Evolutionary conservation across 2,113 vertebrate genomes (phyloP).

Genomic region (Coracopsis vasa): DNA sequence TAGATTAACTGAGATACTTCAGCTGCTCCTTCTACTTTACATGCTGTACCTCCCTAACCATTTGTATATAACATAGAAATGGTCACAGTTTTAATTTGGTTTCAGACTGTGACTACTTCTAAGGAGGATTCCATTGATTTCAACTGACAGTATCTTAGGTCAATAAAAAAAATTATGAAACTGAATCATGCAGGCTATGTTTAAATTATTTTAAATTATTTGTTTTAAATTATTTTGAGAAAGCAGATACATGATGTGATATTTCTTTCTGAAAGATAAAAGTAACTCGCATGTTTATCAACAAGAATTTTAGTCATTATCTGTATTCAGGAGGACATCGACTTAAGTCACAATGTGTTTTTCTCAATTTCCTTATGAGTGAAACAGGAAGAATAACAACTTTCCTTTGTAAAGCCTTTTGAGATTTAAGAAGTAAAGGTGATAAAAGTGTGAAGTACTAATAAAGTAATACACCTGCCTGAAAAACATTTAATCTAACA

Average conservation of each 20-base stretch:
- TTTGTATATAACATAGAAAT: background rate
- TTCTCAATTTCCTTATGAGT: background rate
- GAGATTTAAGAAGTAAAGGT: constrained; percentile 50
- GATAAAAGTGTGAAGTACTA: constrained; percentile 7
- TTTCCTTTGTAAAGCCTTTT: constrained; percentile 52
- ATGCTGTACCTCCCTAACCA: background rate
- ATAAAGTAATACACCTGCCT: constrained; percentile 2
- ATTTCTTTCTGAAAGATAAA: background rate
- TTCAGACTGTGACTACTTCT: background rate
- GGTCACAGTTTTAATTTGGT: background rate
- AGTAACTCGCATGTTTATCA: background rate
- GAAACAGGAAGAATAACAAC: constrained; percentile 31
- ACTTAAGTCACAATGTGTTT: background rate
- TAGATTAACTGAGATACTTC: background rate
- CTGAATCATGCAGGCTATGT: background rate
- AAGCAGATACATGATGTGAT: background rate
- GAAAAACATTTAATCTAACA: background rate
- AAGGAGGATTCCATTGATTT: background rate
- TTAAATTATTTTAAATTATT: background rate
- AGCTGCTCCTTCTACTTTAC: background rate
- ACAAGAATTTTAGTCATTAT: background rate
- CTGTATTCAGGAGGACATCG: background rate
- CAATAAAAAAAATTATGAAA: background rate
- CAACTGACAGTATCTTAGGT: background rate
- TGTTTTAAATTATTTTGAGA: background rate